Percentiles rank a stretch among this genome's conserved stretches.
These are phyloP conservation scores for Caenorhabditis imperialis DNA, from an alignment of 2,888 invertebrate species.

Conservation along the genomic window DNA sequence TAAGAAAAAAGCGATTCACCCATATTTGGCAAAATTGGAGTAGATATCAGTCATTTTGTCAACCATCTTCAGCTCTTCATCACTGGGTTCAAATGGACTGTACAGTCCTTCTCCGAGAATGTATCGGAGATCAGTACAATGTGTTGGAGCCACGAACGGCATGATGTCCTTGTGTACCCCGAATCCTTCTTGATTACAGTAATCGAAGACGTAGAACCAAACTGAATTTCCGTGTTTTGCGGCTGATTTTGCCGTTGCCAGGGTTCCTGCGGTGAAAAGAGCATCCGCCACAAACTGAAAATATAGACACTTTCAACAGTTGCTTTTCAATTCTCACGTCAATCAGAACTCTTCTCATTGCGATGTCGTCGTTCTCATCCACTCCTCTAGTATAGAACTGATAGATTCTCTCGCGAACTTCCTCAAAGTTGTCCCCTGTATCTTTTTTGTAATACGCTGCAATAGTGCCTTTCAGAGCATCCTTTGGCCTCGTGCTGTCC, in stretches of 20 bases:
- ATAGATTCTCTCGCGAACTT: slow-evolving; percentile 16
- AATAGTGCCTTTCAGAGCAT: neutral
- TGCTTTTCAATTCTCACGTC: too few relatives aligned
- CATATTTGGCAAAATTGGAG: slow-evolving; percentile 63
- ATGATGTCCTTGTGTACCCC: neutral
- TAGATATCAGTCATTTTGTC: slow-evolving; percentile 48
- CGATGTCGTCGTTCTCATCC: slow-evolving; percentile 24
- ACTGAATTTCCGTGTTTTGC: too few relatives aligned
- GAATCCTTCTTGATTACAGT: too few relatives aligned
- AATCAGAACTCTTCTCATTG: too few relatives aligned
- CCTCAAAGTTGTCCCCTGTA: neutral
- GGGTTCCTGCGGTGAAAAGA: too few relatives aligned
- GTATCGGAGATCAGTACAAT: slow-evolving; percentile 49
- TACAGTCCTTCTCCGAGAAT: slow-evolving; percentile 48
- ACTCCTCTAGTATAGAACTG: slow-evolving; percentile 24
- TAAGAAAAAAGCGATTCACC: slow-evolving; percentile 16
- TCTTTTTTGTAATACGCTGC: neutral
- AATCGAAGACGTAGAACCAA: too few relatives aligned
- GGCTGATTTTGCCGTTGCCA: too few relatives aligned
- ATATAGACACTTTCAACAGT: too few relatives aligned
- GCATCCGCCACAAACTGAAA: too few relatives aligned
- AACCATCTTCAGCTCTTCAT: slow-evolving; percentile 41
- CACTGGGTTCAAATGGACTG: slow-evolving; percentile 43
- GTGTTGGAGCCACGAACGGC: slow-evolving; percentile 37
- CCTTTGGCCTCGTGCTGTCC: neutral